Base-by-base conservation (phyloP, 2,797 vertebrate genomes). In the Myoxocephalus aenaeus region DNA sequence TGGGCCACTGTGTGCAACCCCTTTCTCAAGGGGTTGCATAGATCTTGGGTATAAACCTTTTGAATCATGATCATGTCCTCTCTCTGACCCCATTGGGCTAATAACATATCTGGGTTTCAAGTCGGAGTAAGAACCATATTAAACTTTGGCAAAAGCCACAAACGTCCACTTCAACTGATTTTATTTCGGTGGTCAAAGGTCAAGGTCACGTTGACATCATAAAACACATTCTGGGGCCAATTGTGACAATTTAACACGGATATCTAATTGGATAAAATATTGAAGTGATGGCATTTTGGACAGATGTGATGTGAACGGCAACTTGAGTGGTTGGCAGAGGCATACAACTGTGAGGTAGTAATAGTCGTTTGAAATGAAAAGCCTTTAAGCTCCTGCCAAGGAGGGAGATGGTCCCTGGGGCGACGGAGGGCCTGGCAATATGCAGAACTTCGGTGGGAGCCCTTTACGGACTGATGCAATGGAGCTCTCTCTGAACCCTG, bases 401-500 rank as follows among this genome's bases (percentile, higher is more conserved):
- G 20, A 68, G 59, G 67, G 48, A 64, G 67, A 65, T 73, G 2
- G n/a, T 64, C 61, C 62, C 77, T 20, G 44, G 40, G 71, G 42
- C 69, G 69, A 42, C 6, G 5, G 25, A 75, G 44, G 54, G 48
- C 7, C 51, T 11, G 29, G 56, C 34, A 34, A 75, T 74, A 50
- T 64, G 38, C 59, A 66, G 74, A 79, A 79, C 51, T 71, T 81
- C 34, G 85, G 40, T 54, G 18, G 63, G 79, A 79, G 61, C 38
- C 62, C 51, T 77, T 73, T 64, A 77, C 1, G 2, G 63, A 70
- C 61, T 88, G 84, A 86, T 75, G 86, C 87, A 89, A 80, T 32
- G 34, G 70, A 70, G 81, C 73, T 73, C 68, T 73, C 63, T 59
- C 62, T 83, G 81, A 82, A 81, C 70, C 51, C 78, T 69, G 80